phyloP scores from a whole-genome alignment of 2,797 vertebrate genomes.

The Nyctibius grandis region DNA sequence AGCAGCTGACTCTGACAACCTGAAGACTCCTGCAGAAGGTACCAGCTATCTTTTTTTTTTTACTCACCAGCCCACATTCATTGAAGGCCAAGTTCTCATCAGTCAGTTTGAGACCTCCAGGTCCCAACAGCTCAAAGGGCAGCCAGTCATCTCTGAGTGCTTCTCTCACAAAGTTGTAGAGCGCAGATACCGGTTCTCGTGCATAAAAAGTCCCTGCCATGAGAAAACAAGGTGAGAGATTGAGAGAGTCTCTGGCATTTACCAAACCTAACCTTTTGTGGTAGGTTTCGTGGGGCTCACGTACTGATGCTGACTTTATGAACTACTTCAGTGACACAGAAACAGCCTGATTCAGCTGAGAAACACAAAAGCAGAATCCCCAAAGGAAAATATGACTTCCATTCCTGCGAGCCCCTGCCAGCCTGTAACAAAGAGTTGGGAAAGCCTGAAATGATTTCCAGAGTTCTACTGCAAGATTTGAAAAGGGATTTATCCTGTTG shows the following conservation, averaged over 20 bases:
- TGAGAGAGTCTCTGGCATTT: neutral
- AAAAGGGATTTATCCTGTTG: neutral
- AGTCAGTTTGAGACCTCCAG: slow-evolving; percentile 86
- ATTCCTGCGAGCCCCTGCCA: neutral
- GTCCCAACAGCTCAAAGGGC: slow-evolving; percentile 91
- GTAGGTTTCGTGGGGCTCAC: neutral
- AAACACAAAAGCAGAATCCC: neutral
- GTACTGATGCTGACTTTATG: neutral
- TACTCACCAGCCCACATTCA: slow-evolving; percentile 88
- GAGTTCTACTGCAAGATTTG: neutral
- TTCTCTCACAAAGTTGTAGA: slow-evolving; percentile 86
- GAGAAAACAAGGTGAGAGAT: neutral
- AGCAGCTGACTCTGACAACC: neutral
- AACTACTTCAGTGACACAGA: neutral
- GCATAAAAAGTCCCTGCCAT: slow-evolving; percentile 90
- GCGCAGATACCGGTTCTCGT: slow-evolving; percentile 79
- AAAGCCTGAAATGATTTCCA: neutral
- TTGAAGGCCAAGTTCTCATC: slow-evolving; percentile 80
- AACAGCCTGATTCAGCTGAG: neutral
- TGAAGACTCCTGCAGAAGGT: neutral
- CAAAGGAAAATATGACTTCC: neutral
- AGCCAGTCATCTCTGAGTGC: slow-evolving; percentile 88
- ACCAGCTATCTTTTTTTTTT: neutral
- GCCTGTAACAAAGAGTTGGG: slow-evolving; percentile 9
- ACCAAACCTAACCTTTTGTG: neutral